Percentiles rank a stretch among this genome's conserved stretches.
Evolutionary conservation across 2,113 vertebrate species (phyloP).

Genomic region (Syngnathus scovelli): DNA sequence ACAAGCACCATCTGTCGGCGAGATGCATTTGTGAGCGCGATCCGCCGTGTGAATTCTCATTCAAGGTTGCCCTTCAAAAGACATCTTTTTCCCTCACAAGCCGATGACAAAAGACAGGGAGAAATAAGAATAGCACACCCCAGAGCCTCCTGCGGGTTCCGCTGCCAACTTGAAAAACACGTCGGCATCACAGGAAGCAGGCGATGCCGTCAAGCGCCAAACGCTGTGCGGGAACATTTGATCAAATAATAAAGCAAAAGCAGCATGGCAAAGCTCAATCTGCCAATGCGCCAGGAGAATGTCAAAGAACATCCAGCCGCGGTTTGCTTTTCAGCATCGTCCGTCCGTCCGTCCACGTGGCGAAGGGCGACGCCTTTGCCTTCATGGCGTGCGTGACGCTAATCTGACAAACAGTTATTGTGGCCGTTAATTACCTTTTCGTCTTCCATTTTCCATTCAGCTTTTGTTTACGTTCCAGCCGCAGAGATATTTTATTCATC

Average conservation of each 20-base stretch:
- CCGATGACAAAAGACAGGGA: neutral
- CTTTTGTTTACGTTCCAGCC: constrained; percentile 21
- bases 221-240: neutral
- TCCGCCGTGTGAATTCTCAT: neutral
- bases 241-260: neutral
- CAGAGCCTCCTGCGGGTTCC: neutral
- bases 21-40: neutral
- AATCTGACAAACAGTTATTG: neutral
- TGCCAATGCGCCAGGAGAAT: neutral
- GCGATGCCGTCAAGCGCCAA: neutral
- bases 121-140: neutral
- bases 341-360: too few species aligned
- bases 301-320: neutral
- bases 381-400: too few species aligned
- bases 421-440: constrained; percentile 37
- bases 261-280: neutral
- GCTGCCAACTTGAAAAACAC: neutral
- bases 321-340: too few species aligned
- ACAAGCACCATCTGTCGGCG: neutral
- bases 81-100: neutral
- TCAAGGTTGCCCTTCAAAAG: neutral
- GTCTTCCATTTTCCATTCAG: constrained; percentile 29
- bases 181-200: neutral
- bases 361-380: too few species aligned
- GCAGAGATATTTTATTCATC: constrained; percentile 38